Percentiles rank a stretch among this genome's conserved stretches.
Evolutionary conservation across 2,888 invertebrate species (phyloP).

Genomic region (Trachelus tabidus): DNA sequence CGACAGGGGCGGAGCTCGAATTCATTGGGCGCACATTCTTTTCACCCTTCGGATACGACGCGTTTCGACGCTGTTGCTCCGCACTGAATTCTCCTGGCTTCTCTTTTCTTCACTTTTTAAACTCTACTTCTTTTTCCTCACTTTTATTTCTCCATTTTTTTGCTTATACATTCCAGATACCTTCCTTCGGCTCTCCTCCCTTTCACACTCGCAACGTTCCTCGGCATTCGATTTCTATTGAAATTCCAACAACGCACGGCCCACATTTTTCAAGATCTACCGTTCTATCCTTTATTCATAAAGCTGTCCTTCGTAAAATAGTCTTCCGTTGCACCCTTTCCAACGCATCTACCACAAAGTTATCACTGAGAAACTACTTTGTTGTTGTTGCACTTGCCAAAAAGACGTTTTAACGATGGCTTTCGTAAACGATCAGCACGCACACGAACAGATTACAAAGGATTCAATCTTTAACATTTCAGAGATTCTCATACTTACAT

Average conservation of each 20-base stretch:
- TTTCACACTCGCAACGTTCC: neutral
- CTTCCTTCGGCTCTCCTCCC: neutral
- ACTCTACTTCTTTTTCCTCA: neutral
- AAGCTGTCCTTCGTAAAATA: neutral
- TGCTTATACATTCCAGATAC: neutral
- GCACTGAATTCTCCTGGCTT: neutral
- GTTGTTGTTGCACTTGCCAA: neutral
- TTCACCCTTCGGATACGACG: slow-evolving; percentile 1
- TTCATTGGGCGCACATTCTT: slow-evolving; percentile 7
- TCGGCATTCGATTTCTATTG: slow-evolving; percentile 11
- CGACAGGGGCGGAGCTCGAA: slow-evolving; percentile 49
- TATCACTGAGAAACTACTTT: neutral
- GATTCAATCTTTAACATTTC: neutral
- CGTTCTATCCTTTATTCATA: neutral
- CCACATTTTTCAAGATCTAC: neutral
- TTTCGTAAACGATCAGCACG: too few relatives aligned
- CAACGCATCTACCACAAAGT: neutral
- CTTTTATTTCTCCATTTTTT: neutral
- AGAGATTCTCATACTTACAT: neutral
- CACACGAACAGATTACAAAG: neutral
- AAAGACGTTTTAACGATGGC: neutral
- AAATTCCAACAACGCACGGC: slow-evolving; percentile 11
- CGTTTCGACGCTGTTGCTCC: neutral
- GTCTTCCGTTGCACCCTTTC: neutral
- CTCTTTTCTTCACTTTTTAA: neutral